Evolutionary conservation across 2,888 invertebrate species (phyloP).

Genomic region (Lasioglossum leucozonium): DNA sequence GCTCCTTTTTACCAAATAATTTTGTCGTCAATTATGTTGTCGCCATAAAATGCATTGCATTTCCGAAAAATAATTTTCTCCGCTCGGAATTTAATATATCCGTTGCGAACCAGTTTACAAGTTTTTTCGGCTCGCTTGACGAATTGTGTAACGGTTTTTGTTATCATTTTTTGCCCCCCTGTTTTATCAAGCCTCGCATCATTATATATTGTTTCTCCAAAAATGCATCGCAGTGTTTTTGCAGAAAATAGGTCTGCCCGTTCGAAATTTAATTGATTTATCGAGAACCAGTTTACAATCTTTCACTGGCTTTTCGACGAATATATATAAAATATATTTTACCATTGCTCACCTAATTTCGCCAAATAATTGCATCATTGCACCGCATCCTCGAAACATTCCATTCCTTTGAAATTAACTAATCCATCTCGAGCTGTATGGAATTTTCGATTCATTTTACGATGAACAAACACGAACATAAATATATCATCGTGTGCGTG

Average conservation of each 20-base stretch:
- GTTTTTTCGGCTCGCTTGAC: too few species aligned
- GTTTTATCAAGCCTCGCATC: too few species aligned
- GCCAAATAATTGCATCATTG: not conserved
- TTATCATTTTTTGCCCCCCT: too few species aligned
- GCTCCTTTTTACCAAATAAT: not conserved
- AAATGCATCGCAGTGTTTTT: not conserved
- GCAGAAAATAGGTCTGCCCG: not conserved
- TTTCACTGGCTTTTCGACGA: not conserved
- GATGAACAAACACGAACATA: not conserved
- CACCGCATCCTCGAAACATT: not conserved
- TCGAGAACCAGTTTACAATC: not conserved
- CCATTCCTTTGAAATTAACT: not conserved
- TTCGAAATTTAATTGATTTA: not conserved
- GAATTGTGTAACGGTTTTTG: too few species aligned
- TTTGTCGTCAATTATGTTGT: not conserved
- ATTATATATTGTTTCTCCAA: too few species aligned
- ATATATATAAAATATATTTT: conserved; percentile 45
- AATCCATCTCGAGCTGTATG: not conserved
- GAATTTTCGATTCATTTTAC: not conserved
- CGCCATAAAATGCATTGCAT: not conserved
- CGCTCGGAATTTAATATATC: too few species aligned
- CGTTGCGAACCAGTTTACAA: too few species aligned
- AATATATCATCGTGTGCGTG: not conserved
- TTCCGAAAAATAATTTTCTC: too few species aligned
- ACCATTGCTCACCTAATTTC: not conserved